Evolutionary conservation across 2,113 vertebrate species (phyloP).

Genomic region (Columbina picui): DNA sequence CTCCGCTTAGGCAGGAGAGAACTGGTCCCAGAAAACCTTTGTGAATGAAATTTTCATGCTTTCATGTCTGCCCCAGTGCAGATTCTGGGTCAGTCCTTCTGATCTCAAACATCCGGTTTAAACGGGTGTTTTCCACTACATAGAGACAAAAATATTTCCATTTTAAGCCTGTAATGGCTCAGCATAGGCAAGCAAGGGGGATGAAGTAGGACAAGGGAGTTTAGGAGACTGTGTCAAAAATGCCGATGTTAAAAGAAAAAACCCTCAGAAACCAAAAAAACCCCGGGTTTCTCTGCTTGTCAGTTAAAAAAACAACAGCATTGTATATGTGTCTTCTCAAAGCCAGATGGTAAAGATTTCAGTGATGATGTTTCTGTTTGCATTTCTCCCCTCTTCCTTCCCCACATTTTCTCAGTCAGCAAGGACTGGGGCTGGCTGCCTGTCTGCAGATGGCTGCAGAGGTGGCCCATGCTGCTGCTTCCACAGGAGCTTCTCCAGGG

Average conservation of each 20-base stretch:
- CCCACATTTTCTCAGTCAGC: background rate
- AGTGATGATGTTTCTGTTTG: background rate
- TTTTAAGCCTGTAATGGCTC: conserved; percentile 3
- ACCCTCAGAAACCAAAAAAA: background rate
- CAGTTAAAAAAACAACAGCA: background rate
- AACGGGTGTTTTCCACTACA: conserved; percentile 68
- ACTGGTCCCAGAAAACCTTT: conserved; percentile 61
- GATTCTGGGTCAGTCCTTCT: conserved; percentile 66
- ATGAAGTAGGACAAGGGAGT: background rate
- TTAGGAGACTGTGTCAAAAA: background rate
- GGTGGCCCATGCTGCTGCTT: background rate
- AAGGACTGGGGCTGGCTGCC: accelerated
- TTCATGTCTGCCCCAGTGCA: conserved; percentile 71
- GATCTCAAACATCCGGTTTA: conserved; percentile 71
- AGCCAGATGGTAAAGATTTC: background rate
- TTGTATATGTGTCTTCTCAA: background rate
- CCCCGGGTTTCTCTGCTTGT: background rate
- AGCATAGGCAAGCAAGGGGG: background rate
- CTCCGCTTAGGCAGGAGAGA: conserved; percentile 59
- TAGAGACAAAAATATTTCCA: conserved; percentile 58
- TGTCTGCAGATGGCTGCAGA: background rate
- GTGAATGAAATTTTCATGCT: conserved; percentile 64
- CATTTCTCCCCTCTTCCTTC: background rate
- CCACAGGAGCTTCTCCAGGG: background rate
- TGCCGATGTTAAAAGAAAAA: background rate